Evolutionary conservation across 2,113 vertebrate genomes (phyloP).

Genomic region (Anhinga anhinga): DNA sequence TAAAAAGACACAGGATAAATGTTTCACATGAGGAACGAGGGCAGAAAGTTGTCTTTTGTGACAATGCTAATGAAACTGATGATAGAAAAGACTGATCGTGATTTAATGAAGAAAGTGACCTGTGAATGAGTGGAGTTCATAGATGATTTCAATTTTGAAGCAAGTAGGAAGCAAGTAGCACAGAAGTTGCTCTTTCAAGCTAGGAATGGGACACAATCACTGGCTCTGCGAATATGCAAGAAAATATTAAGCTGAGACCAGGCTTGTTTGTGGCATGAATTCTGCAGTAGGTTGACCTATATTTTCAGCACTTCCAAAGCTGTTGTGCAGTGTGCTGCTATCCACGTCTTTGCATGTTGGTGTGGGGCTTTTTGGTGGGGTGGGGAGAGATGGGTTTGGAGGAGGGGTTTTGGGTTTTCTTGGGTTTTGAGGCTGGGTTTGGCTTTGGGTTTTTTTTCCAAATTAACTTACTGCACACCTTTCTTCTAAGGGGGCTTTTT

Average conservation of each 20-base stretch:
- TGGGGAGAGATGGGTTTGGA: background rate
- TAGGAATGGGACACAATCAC: background rate
- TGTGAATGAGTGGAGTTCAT: background rate
- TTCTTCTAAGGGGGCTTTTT: background rate
- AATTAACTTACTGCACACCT: background rate
- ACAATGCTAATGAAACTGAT: background rate
- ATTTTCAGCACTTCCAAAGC: background rate
- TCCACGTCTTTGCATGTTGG: rapidly evolving
- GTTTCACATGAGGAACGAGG: background rate
- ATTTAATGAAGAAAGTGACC: background rate
- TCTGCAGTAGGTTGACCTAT: background rate
- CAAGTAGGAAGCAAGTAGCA: background rate
- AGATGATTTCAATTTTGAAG: background rate
- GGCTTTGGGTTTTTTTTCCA: background rate
- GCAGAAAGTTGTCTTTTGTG: background rate
- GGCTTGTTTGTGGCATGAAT: background rate
- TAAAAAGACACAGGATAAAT: background rate
- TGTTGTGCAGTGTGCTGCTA: background rate
- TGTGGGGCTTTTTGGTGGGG: rapidly evolving
- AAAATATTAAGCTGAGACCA: background rate
- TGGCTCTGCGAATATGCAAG: background rate
- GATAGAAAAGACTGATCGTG: background rate
- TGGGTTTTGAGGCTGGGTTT: background rate
- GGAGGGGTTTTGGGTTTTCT: background rate
- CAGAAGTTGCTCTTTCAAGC: background rate